A percentile compares a stretch with the other conserved stretches of the same genome.
phyloP scores from a whole-genome alignment of 2,888 invertebrate species.

The Syrphus vitripennis region DNA sequence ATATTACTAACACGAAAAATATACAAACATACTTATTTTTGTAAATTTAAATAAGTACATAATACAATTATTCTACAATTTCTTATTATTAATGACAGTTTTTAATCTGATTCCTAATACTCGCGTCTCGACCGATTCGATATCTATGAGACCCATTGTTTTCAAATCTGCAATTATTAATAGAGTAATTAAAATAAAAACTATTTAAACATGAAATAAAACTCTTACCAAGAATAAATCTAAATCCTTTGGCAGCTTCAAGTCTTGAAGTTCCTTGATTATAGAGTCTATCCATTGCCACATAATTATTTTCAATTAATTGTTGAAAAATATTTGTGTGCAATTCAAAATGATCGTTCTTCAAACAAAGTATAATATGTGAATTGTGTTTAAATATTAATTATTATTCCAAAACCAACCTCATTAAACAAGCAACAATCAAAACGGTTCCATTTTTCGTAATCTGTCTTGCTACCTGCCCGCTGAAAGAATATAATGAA shows the following conservation, averaged over 20 bases:
- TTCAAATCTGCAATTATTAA: constrained; percentile 27
- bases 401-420: background rate
- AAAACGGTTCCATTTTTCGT: constrained; percentile 29
- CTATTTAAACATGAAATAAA: background rate
- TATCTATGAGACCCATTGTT: constrained; percentile 44
- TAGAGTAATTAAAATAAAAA: background rate
- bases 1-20: background rate
- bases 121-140: constrained; percentile 3
- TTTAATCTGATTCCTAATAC: constrained; percentile 35
- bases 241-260: constrained; percentile 48
- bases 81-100: background rate
- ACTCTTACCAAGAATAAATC: constrained; percentile 38
- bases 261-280: constrained; percentile 19
- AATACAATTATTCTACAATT: background rate
- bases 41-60: no score
- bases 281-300: constrained; percentile 27
- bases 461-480: background rate
- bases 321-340: constrained; percentile 47
- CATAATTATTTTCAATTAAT: constrained; percentile 30
- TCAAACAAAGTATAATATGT: background rate
- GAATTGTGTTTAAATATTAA: background rate
- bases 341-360: constrained; percentile 45
- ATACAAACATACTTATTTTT: background rate
- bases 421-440: constrained; percentile 33
- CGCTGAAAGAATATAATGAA: background rate